Base-by-base conservation (phyloP, 2,113 vertebrate species). In the Suncus etruscus region DNA sequence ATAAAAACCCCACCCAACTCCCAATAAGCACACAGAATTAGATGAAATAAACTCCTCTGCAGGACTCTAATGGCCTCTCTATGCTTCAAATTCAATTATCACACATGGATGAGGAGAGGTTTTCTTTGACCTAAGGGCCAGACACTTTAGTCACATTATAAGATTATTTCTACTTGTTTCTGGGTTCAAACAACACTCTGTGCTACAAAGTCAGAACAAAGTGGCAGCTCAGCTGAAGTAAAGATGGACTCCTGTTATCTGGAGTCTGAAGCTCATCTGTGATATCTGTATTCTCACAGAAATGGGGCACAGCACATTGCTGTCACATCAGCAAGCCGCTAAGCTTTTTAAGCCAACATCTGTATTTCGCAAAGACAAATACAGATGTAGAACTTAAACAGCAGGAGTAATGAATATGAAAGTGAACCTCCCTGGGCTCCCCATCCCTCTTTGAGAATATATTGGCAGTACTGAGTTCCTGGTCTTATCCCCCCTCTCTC, bases 161-260 rank as follows among this genome's bases (percentile, higher is more conserved):
- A 4, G 20, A 50, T 47, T 6, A 66, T 2, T 51, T n/a, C 48
- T n/a, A 31, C 24, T 32, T 63, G 65, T 80, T 86, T 80, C 76
- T 47, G 45, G 58, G 72, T 70, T 14, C 20, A 63, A 3, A 61
- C 83, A 75, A 39, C 9, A 27, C 0, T 54, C 58, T 45, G 61
- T 47, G 31, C 27, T 61, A 76, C 7, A 68, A 65, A 81, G 45
- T 61, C 51, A 87, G 54, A 74, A 86, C 39, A 76, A 74, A 91
- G 65, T 7, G 47, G 45, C 8, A 29, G 51, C 45, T 0, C 39
- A 45, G 58, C 54, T 3, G 39, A 39, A 39, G 39, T 61, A 20
- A 54, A 76, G 54, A 16, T 31, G 54, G 2, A 3, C 63, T 81
- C 11, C 25, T 3, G 68, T n/a, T 16, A 54, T 10, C 1, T 75